Evolutionary conservation across 2,797 vertebrate genomes (phyloP).

Genomic region (Manis javanica): DNA sequence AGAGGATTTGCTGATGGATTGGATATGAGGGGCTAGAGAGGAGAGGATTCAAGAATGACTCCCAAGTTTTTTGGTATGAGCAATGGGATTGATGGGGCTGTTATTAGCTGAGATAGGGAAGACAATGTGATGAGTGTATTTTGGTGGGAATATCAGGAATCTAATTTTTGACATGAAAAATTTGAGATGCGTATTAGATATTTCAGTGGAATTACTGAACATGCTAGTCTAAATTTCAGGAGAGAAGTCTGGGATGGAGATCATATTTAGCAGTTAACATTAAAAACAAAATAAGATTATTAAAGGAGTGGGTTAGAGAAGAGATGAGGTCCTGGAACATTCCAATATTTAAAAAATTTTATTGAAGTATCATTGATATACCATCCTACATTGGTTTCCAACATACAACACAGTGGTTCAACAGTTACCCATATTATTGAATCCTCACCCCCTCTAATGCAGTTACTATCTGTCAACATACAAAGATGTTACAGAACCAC

Average conservation of each 20-base stretch:
- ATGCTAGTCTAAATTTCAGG: constrained; percentile 14
- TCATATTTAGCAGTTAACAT: constrained; percentile 37
- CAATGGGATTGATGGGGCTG: background rate
- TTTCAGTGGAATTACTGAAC: constrained; percentile 43
- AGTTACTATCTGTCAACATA: no score
- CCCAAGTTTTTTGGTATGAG: background rate
- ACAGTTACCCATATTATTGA: no score
- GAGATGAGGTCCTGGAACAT: constrained; percentile 4
- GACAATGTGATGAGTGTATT: background rate
- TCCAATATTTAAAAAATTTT: background rate
- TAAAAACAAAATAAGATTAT: constrained; percentile 18
- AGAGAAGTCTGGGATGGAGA: background rate
- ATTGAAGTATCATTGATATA: no score
- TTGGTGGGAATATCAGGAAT: background rate
- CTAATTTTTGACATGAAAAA: constrained; percentile 43
- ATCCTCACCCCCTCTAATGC: no score
- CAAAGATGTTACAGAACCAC: no score
- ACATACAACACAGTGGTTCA: no score
- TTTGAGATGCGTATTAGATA: constrained; percentile 47
- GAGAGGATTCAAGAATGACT: constrained; percentile 17
- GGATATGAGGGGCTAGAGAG: background rate
- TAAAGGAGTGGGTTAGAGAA: background rate
- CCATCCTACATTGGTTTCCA: no score
- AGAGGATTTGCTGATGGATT: constrained; percentile 20
- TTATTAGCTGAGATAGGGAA: constrained; percentile 22